A percentile compares a stretch with the other conserved stretches of the same genome.
phyloP scores from a whole-genome alignment of 2,797 vertebrate species.

The Halcyon smyrnensis region DNA sequence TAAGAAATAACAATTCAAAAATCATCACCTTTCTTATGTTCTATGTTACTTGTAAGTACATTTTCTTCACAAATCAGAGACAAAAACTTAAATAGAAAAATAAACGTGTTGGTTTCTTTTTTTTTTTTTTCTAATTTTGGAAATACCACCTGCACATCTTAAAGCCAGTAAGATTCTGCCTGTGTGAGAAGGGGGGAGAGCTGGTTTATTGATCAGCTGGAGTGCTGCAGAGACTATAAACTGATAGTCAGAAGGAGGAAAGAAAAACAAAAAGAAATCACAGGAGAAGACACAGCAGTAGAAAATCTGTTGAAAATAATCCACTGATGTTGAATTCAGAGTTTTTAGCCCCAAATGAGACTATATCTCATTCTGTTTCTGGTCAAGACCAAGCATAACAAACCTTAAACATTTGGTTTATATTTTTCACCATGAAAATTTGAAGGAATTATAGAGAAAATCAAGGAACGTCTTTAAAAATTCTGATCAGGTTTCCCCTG shows the following conservation, averaged over 20 bases:
- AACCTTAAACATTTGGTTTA: conserved; percentile 54
- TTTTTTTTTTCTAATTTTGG: conserved; percentile 11
- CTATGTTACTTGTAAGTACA: not conserved
- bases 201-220: conserved; percentile 56
- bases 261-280: conserved; percentile 19
- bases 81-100: conserved; percentile 23
- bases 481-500: conserved; percentile 82
- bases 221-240: conserved; percentile 63
- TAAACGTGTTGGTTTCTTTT: not conserved
- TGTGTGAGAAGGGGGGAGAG: not conserved
- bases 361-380: conserved; percentile 30
- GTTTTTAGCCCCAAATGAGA: conserved; percentile 52
- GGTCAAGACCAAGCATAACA: conserved; percentile 39
- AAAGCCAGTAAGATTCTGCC: conserved; percentile 28
- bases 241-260: conserved; percentile 26
- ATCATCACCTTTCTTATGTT: not conserved
- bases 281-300: conserved; percentile 22
- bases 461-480: conserved; percentile 74
- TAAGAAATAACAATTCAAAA: conserved; percentile 4
- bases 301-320: conserved; percentile 42
- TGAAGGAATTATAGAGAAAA: conserved; percentile 52
- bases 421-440: conserved; percentile 53
- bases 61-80: conserved; percentile 41
- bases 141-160: conserved; percentile 33
- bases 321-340: not conserved